A percentile compares a stretch with the other conserved stretches of the same genome.
These are phyloP conservation scores for Phorcus lineatus DNA, from an alignment of 2,888 invertebrate genomes.

Conservation along the genomic window DNA sequence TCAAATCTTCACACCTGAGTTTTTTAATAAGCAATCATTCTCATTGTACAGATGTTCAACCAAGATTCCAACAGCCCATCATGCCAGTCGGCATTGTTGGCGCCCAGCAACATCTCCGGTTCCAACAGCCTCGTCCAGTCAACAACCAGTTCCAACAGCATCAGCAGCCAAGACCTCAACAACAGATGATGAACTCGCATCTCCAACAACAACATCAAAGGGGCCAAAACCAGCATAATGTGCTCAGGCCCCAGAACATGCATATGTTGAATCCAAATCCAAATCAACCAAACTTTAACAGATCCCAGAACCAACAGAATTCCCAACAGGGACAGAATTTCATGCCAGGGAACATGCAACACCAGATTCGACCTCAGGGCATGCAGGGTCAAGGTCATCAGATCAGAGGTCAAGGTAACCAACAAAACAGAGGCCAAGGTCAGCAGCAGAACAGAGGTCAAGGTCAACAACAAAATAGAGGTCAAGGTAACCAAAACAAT, in stretches of 20 bases:
- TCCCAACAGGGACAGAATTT: not conserved
- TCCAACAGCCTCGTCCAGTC: not conserved
- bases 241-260: too few species aligned
- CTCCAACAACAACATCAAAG: conserved; percentile 11
- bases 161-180: not conserved
- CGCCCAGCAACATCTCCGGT: not conserved
- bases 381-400: conserved; percentile 1
- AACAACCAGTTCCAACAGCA: not conserved
- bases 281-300: not conserved
- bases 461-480: not conserved
- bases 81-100: not conserved
- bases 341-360: not conserved
- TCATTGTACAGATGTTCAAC: not conserved
- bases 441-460: not conserved
- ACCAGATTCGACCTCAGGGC: not conserved
- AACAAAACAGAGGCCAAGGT: not conserved
- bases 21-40: too few species aligned
- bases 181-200: not conserved
- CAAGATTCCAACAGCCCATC: not conserved
- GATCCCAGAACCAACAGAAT: not conserved
- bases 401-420: not conserved
- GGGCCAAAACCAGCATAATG: not conserved
- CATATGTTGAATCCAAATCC: not conserved
- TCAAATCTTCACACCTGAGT: too few species aligned
- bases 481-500: not conserved